These are phyloP conservation scores for Lepisosteus osseus DNA, from an alignment of 2,113 vertebrate species.

Conservation along the genomic window DNA sequence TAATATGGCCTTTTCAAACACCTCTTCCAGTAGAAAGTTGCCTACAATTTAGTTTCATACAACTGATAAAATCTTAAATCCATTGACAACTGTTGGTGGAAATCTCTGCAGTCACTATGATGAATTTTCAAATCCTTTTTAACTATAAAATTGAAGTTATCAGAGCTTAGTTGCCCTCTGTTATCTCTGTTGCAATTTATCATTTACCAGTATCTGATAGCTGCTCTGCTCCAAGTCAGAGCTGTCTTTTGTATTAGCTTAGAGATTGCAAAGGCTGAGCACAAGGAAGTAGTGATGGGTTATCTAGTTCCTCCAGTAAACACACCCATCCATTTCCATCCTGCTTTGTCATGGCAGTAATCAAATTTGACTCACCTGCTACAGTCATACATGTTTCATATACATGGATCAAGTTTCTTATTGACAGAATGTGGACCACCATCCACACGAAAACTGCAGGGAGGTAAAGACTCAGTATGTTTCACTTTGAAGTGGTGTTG, in stretches of 20 bases:
- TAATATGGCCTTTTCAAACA: slow-evolving; percentile 39
- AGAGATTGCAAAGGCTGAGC: no score
- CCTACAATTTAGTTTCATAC: not conserved
- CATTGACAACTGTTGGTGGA: slow-evolving; percentile 40
- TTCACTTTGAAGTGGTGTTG: no score
- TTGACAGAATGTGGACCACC: no score
- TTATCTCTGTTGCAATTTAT: slow-evolving; percentile 51
- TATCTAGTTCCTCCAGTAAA: not conserved
- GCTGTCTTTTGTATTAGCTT: slow-evolving; percentile 4
- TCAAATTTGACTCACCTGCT: no score
- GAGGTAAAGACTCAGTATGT: no score
- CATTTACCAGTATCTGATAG: slow-evolving; percentile 47
- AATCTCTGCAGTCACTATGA: slow-evolving; percentile 50
- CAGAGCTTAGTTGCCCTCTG: slow-evolving; percentile 36
- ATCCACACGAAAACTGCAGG: no score
- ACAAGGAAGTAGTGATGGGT: no score
- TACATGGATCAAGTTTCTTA: no score
- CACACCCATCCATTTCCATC: slow-evolving; percentile 10
- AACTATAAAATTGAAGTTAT: slow-evolving; percentile 63
- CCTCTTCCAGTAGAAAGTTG: slow-evolving; percentile 3
- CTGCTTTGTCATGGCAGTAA: not conserved
- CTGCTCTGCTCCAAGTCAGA: slow-evolving; percentile 13
- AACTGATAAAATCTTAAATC: slow-evolving; percentile 38
- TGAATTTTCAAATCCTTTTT: slow-evolving; percentile 61
- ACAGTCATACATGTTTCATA: no score